Conservation (phyloP, 2,888 invertebrate species). For the Tetanocera ferruginea region DNA sequence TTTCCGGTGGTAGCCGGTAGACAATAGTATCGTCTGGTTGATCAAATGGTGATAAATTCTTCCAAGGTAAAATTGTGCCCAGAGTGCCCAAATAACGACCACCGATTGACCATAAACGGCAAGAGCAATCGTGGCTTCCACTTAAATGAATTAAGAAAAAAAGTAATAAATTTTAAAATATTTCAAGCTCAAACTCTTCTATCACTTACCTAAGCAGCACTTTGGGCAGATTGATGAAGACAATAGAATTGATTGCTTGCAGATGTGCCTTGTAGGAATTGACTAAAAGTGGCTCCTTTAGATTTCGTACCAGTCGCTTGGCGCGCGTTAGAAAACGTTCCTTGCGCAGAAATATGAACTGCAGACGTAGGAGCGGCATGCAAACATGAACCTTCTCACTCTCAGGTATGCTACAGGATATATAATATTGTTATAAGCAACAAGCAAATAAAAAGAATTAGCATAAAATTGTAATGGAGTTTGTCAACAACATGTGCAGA, state of each 20-base stretch:
- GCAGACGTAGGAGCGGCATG: conserved; percentile 76
- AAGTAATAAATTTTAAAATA: no score
- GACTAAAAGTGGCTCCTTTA: conserved; percentile 76
- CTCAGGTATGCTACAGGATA: conserved; percentile 59
- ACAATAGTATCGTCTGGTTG: conserved; percentile 65
- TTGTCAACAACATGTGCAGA: conserved; percentile 28
- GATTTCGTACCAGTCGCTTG: conserved; percentile 75
- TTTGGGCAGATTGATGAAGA: conserved; percentile 76
- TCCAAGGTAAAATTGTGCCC: conserved; percentile 79
- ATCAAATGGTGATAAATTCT: conserved; percentile 70
- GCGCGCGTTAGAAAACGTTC: conserved; percentile 79
- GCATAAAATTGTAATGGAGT: conserved; percentile 1
- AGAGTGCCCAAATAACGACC: conserved; percentile 82
- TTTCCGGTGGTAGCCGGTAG: conserved; percentile 79
- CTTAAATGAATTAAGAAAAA: conserved; percentile 62
- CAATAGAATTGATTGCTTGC: conserved; percentile 76
- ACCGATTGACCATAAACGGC: conserved; percentile 81
- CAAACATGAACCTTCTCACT: conserved; percentile 71
- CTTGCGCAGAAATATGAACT: conserved; percentile 81
- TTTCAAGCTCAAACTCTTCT: not conserved
- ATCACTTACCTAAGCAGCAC: conserved; percentile 77
- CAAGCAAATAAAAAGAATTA: conserved; percentile 7
- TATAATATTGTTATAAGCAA: not conserved
- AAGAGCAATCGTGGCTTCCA: conserved; percentile 79
- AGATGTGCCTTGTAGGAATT: conserved; percentile 81